These are phyloP conservation scores for Lasaia peninsularis DNA, from an alignment of 1,140 invertebrate species.

Conservation along the genomic window DNA sequence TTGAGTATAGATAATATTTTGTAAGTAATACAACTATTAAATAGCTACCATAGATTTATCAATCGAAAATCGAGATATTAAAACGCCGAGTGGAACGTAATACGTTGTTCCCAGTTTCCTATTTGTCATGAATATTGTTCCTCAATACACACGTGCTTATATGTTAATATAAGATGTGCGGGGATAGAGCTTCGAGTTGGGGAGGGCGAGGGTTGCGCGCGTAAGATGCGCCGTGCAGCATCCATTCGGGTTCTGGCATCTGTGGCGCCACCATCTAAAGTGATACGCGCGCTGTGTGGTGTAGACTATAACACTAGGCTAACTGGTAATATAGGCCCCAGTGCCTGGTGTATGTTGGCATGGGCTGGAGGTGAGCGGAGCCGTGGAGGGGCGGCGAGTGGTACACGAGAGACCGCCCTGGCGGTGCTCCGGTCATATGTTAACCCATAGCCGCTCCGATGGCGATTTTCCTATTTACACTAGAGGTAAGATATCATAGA, in stretches of 20 bases:
- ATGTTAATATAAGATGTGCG: conserved; percentile 21
- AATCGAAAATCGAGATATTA: no score
- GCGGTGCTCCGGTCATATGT: conserved; percentile 81
- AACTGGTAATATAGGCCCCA: conserved; percentile 42
- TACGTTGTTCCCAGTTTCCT: no score
- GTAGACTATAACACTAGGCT: conserved; percentile 38
- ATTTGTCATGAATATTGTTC: not conserved
- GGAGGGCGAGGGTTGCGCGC: conserved; percentile 60
- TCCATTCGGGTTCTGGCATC: conserved; percentile 45
- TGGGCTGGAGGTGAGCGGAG: conserved; percentile 59
- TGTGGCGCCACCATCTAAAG: conserved; percentile 56
- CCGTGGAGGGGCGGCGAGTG: conserved; percentile 70
- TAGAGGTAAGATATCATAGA: conserved; percentile 54
- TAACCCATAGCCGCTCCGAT: conserved; percentile 88
- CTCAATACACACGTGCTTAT: conserved; percentile 14
- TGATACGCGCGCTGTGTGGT: conserved; percentile 45
- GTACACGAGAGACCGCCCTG: conserved; percentile 65
- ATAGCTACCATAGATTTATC: no score
- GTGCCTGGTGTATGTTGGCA: conserved; percentile 52
- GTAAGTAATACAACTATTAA: no score
- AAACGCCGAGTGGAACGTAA: no score
- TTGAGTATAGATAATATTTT: no score
- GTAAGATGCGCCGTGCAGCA: conserved; percentile 66
- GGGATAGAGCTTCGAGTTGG: conserved; percentile 28
- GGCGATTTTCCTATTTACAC: conserved; percentile 88